A percentile compares a stretch with the other conserved stretches of the same genome.
These are phyloP conservation scores for Paedocypris micromegethes DNA, from an alignment of 2,797 vertebrate species.

Conservation along the genomic window DNA sequence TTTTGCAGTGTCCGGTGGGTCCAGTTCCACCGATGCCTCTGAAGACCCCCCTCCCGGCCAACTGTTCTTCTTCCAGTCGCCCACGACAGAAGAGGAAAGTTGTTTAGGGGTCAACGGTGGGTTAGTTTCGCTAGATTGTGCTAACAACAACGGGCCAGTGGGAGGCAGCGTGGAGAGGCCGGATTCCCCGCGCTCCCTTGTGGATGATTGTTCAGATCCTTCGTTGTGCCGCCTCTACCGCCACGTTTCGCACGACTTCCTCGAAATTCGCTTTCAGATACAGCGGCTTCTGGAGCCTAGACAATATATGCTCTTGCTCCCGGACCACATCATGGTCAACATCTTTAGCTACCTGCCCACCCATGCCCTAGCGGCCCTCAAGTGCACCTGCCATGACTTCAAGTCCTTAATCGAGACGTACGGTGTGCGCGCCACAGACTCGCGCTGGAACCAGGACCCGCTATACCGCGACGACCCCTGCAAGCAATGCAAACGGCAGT, in stretches of 20 bases:
- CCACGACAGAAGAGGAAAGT: constrained; percentile 63
- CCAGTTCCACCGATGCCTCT: constrained; percentile 59
- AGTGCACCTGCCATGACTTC: constrained; percentile 92
- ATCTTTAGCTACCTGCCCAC: constrained; percentile 92
- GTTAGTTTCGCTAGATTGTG: constrained; percentile 68
- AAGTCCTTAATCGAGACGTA: constrained; percentile 87
- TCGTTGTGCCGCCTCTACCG: constrained; percentile 90
- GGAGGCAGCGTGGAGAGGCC: constrained; percentile 51
- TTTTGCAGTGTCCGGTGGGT: constrained; percentile 64
- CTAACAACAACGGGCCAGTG: constrained; percentile 57
- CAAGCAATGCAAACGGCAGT: constrained; percentile 91
- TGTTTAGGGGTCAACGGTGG: constrained; percentile 47
- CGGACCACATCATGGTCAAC: constrained; percentile 90
- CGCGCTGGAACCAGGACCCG: constrained; percentile 89
- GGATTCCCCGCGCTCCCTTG: constrained; percentile 57
- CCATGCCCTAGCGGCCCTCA: constrained; percentile 83
- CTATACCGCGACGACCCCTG: constrained; percentile 93
- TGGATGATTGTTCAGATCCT: constrained; percentile 65
- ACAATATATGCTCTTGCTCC: constrained; percentile 90
- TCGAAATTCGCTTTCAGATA: constrained; percentile 96
- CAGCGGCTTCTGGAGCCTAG: constrained; percentile 90
- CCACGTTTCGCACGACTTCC: constrained; percentile 91
- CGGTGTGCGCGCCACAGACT: constrained; percentile 83
- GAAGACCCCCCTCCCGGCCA: constrained; percentile 87
- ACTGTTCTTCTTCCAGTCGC: constrained; percentile 80